Conservation (phyloP, 1,140 invertebrate genomes). For the Carcinoscorpius rotundicauda region DNA sequence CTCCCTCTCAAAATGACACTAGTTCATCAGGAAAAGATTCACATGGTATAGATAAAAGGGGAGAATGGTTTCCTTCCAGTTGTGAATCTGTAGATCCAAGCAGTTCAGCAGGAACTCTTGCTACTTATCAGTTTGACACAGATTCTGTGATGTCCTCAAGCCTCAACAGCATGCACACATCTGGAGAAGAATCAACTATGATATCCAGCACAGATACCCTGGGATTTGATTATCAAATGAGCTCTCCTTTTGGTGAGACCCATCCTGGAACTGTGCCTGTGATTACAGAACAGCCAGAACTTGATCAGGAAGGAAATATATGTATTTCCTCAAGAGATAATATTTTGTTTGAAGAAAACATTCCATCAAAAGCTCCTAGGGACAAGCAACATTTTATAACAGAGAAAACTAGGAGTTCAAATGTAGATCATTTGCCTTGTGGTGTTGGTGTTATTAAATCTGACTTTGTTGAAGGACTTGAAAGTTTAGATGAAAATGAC, state of each 20-base stretch:
- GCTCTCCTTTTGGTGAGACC: background rate
- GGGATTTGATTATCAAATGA: constrained; percentile 33
- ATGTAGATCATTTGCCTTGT: background rate
- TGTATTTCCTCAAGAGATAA: background rate
- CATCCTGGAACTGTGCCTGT: background rate
- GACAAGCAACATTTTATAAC: background rate
- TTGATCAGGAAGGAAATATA: constrained; percentile 6
- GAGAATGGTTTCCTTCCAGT: constrained; percentile 48
- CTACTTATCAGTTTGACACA: constrained; percentile 67
- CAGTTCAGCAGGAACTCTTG: constrained; percentile 60
- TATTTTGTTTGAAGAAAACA: constrained; percentile 1
- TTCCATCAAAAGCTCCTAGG: constrained; percentile 6
- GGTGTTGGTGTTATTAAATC: background rate
- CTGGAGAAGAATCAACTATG: constrained; percentile 55
- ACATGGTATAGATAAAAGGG: background rate
- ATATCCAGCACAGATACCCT: constrained; percentile 54
- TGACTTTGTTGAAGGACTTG: background rate
- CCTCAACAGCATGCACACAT: constrained; percentile 45
- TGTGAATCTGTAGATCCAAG: constrained; percentile 49
- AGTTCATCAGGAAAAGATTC: too few relatives aligned
- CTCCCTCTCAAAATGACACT: too few relatives aligned
- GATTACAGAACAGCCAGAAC: background rate
- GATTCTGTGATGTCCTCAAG: constrained; percentile 69
- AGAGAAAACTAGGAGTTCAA: background rate
- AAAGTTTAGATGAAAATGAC: background rate